Base-by-base conservation (phyloP, 1,140 invertebrate genomes). In the Ostrea denselamellosa region DNA sequence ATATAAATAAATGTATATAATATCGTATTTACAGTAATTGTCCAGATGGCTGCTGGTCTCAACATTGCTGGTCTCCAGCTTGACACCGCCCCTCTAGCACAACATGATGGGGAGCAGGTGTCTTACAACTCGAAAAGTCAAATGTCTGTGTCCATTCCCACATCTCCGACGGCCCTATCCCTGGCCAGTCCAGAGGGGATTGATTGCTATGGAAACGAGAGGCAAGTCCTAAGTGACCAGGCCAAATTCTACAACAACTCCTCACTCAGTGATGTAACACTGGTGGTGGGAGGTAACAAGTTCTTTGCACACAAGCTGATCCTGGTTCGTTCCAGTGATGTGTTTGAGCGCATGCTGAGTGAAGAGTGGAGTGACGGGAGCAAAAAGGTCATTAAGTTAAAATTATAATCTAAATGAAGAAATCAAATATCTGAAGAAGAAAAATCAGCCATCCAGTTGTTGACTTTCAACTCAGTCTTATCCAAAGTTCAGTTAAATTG, bases 271-370 rank as follows among this genome's bases (percentile, higher is more conserved):
- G 95, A 95, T 90, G 91, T 95, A 3, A 92, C 87, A 8, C 87
- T 95, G 85, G 87, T 92, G 14, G 94, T 95, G 65, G 95, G 94
- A 9, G 94, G 93, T 17, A 91, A 94, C 54, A 93, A 90, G 87
- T 95, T 89, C 87, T 94, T 91, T 85, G 94, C 95, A 8, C 95
- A 95, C 88, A 94, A 94, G 89, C 88, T 95, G 44, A 92, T 95
- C 44, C 91, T 95, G 28, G 94, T 95, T 3, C 89, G 92, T 83
- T 90, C 92, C 22, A 95, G 95, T 90, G 95, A 95, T 90, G 95
- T 95, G 8, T 95, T 95, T 91, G 95, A 95, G 83, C 90, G 95
- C 82, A 95, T 95, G 95, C 92, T 95, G 44, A 95, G 94, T 89
- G 91, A 93, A 51, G 91, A 94, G 87, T 95, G 95, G 95, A 91